These are phyloP conservation scores for Lonchura striata DNA, from an alignment of 2,113 vertebrate species.

Conservation along the genomic window DNA sequence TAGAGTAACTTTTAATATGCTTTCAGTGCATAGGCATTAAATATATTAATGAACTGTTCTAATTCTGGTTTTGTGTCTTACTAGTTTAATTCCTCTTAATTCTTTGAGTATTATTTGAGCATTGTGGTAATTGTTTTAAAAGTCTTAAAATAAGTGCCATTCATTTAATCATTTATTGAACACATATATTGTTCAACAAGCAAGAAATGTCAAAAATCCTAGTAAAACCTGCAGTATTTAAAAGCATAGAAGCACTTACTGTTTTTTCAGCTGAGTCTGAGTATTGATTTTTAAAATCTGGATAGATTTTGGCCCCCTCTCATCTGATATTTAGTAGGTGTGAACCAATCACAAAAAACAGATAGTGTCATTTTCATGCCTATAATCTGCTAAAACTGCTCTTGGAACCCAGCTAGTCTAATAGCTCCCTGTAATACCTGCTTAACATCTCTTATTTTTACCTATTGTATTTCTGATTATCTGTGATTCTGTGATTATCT, in stretches of 20 bases:
- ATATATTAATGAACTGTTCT: neutral
- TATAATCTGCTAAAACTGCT: neutral
- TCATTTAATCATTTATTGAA: neutral
- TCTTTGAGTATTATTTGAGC: neutral
- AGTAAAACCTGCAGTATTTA: neutral
- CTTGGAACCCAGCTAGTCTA: neutral
- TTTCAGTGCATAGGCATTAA: slow-evolving; percentile 8
- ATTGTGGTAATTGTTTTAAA: neutral
- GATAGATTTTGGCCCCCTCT: neutral
- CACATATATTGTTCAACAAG: neutral
- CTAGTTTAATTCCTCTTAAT: neutral
- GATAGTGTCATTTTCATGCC: neutral
- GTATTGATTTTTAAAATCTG: neutral
- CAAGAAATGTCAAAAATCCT: neutral
- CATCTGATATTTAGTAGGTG: neutral
- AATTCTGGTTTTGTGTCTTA: neutral
- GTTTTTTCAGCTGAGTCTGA: neutral
- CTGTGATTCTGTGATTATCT: too few relatives aligned
- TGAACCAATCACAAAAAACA: neutral
- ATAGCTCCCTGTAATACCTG: neutral
- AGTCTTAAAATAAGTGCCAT: neutral
- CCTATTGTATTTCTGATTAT: too few relatives aligned
- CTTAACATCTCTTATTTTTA: neutral
- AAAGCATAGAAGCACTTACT: neutral
- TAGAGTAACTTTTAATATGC: slow-evolving; percentile 17